phyloP scores from a whole-genome alignment of 2,888 invertebrate species.

The Eristalis intricaria region DNA sequence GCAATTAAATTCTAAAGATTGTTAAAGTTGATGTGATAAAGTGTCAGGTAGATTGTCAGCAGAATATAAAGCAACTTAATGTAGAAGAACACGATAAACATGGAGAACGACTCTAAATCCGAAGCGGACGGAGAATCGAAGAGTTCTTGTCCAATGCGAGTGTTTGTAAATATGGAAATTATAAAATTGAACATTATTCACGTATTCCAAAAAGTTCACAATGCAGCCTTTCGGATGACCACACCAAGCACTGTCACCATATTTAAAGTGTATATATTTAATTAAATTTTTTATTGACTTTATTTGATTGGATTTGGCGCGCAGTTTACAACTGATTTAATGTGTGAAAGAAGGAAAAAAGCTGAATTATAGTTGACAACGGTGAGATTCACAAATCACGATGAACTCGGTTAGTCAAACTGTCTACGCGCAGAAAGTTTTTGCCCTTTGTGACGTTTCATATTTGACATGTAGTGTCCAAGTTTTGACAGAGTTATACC shows the following conservation, averaged over 20 bases:
- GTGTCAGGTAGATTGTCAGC: conserved; percentile 78
- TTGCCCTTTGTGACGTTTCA: conserved; percentile 30
- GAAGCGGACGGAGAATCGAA: conserved; percentile 77
- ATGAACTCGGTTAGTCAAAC: conserved; percentile 47
- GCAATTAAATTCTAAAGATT: conserved; percentile 35
- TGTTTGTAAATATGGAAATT: conserved; percentile 71
- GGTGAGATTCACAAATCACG: conserved; percentile 5
- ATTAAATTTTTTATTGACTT: conserved; percentile 29
- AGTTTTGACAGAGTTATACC: conserved; percentile 13
- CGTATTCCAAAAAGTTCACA: conserved; percentile 29
- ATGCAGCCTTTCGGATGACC: conserved; percentile 41
- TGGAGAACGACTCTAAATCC: conserved; percentile 78
- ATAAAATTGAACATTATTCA: conserved; percentile 72
- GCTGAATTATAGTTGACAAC: conserved; percentile 41
- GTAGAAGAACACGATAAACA: conserved; percentile 80
- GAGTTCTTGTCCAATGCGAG: conserved; percentile 75
- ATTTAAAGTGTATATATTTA: conserved; percentile 23
- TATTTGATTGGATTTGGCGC: conserved; percentile 15
- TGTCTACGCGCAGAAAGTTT: conserved; percentile 61
- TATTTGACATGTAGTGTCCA: background rate
- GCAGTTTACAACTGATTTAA: conserved; percentile 16
- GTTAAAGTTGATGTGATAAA: conserved; percentile 74
- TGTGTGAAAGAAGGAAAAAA: conserved; percentile 26
- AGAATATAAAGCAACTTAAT: conserved; percentile 79
- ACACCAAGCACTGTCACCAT: conserved; percentile 64